phyloP scores from a whole-genome alignment of 2,113 vertebrate species.

The Embiotoca jacksoni region DNA sequence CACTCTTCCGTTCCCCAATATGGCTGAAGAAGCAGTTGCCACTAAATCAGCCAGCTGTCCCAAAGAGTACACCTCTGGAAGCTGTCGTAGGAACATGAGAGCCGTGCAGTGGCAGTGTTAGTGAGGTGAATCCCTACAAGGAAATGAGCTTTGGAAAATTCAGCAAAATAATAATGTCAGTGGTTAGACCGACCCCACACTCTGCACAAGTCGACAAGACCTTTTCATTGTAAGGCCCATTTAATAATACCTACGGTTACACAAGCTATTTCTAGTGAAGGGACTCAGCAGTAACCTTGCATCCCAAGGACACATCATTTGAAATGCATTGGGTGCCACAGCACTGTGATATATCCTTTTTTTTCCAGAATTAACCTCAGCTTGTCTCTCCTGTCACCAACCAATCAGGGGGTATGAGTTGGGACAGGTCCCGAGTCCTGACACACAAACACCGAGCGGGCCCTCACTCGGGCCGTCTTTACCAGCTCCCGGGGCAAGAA shows the following conservation, averaged over 20 bases:
- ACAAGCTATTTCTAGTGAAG: constrained; percentile 33
- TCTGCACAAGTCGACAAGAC: constrained; percentile 61
- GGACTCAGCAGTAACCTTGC: constrained; percentile 75
- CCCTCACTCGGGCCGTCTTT: constrained; percentile 21
- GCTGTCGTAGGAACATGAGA: constrained; percentile 17
- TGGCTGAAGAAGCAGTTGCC: background rate
- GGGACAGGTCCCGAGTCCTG: constrained; percentile 68
- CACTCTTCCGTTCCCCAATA: background rate
- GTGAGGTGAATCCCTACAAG: constrained; percentile 32
- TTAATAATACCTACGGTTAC: constrained; percentile 57
- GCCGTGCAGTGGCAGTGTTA: background rate
- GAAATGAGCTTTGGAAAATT: constrained; percentile 47
- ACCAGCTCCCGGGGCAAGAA: constrained; percentile 24
- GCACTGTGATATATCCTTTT: constrained; percentile 73
- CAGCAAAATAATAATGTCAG: constrained; percentile 34
- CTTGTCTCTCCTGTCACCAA: constrained; percentile 71
- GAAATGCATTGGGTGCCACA: constrained; percentile 83
- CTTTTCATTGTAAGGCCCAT: constrained; percentile 45
- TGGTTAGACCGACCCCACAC: constrained; percentile 30
- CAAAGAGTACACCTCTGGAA: background rate
- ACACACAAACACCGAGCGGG: constrained; percentile 40
- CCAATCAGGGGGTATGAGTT: constrained; percentile 67
- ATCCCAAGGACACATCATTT: constrained; percentile 83
- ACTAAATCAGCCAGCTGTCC: constrained; percentile 23
- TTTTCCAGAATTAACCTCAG: constrained; percentile 75